phyloP scores from a whole-genome alignment of 2,797 vertebrate species.

The Melanotaenia boesemani region DNA sequence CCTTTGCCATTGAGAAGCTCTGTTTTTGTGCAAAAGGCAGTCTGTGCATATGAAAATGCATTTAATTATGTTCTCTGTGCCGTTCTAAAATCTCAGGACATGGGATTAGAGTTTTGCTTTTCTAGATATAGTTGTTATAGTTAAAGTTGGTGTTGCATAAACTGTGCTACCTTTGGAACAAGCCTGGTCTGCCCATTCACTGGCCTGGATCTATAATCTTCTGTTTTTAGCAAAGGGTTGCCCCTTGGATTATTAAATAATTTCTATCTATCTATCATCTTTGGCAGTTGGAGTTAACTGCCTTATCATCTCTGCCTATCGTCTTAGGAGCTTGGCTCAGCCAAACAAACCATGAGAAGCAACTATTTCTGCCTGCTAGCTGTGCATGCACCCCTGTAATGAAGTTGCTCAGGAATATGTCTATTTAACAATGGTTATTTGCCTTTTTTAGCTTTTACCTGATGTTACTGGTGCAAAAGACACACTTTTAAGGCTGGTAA shows the following conservation, averaged over 20 bases:
- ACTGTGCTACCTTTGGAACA: neutral
- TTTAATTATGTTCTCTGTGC: neutral
- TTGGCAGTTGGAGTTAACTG: too few relatives aligned
- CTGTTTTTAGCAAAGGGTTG: neutral
- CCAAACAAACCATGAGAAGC: neutral
- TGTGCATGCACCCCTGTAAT: neutral
- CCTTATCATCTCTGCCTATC: neutral
- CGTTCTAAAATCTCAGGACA: neutral
- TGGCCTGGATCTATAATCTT: neutral
- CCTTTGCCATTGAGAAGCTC: neutral
- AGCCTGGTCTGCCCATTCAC: neutral
- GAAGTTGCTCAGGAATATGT: neutral
- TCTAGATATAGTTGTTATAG: neutral
- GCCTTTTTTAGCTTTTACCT: neutral
- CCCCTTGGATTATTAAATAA: neutral
- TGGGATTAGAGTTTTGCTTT: neutral
- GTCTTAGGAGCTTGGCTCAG: neutral
- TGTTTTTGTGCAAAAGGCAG: neutral
- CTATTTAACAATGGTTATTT: neutral
- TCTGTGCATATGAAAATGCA: neutral
- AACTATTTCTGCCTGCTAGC: neutral
- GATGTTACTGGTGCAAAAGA: neutral
- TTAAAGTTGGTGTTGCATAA: neutral
- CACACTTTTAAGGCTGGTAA: neutral
- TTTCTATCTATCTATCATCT: neutral